Evolutionary conservation across 2,113 vertebrate species (phyloP).

Genomic region (Malurus alboscapulatus): DNA sequence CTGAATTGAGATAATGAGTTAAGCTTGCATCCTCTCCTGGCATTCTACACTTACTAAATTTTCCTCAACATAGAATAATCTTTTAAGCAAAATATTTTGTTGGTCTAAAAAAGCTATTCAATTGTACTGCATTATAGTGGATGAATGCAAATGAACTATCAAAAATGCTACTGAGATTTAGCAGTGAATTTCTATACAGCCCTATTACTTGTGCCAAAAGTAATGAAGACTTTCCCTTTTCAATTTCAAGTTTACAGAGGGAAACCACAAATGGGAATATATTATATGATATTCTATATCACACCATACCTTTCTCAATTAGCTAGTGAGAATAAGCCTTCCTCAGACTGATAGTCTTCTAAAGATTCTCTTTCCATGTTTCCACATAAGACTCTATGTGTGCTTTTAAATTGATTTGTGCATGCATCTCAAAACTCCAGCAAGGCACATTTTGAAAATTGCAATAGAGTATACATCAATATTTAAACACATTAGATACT

Average conservation of each 20-base stretch:
- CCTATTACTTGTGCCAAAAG: neutral
- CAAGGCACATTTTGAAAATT: neutral
- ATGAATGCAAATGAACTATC: neutral
- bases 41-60: neutral
- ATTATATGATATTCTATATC: neutral
- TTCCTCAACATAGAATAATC: neutral
- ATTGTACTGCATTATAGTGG: neutral
- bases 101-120: neutral
- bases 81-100: slow-evolving; percentile 15
- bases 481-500: slow-evolving; percentile 33
- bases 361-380: neutral
- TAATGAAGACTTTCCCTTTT: neutral
- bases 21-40: neutral
- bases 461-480: slow-evolving; percentile 11
- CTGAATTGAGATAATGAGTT: neutral
- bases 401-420: slow-evolving; percentile 29
- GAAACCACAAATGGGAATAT: neutral
- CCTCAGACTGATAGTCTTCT: neutral
- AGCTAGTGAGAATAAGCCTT: neutral
- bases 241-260: neutral
- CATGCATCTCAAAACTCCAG: neutral
- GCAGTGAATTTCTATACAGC: neutral
- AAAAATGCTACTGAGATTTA: neutral
- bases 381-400: neutral
- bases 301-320: neutral